Evolutionary conservation across 2,797 vertebrate species (phyloP).

Genomic region (Hippocampus kuda): DNA sequence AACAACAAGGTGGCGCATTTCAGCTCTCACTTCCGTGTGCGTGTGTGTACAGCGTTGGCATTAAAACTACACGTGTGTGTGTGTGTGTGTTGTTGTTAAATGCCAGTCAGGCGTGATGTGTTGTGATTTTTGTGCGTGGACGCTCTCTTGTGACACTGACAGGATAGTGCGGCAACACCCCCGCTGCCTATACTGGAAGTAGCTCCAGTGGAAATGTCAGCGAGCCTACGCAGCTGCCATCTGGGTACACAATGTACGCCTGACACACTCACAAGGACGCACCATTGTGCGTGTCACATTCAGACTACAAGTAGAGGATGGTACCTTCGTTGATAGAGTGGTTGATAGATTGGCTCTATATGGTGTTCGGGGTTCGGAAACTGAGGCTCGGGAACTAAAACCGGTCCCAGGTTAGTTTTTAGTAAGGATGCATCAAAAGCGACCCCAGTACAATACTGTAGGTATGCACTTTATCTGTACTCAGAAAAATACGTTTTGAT

Average conservation of each 20-base stretch:
- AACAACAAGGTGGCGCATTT: constrained; percentile 33
- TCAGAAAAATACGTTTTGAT: background rate
- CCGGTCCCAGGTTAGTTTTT: background rate
- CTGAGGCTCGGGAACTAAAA: background rate
- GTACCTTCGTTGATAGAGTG: background rate
- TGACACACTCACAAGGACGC: constrained; percentile 35
- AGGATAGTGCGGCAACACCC: constrained; percentile 49
- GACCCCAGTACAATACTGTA: background rate
- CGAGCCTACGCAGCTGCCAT: constrained; percentile 58
- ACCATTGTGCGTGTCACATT: background rate
- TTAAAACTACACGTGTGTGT: constrained; percentile 27
- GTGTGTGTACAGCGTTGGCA: constrained; percentile 26
- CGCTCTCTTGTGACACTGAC: background rate
- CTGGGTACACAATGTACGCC: constrained; percentile 69
- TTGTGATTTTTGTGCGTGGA: constrained; percentile 7
- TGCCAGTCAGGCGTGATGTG: constrained; percentile 45
- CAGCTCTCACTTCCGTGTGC: constrained; percentile 28
- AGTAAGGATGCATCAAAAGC: background rate
- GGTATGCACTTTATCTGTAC: background rate
- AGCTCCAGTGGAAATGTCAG: constrained; percentile 59
- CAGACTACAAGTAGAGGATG: background rate
- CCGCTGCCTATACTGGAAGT: constrained; percentile 46
- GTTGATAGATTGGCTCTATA: background rate
- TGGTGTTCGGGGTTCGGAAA: background rate
- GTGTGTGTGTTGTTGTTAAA: constrained; percentile 45